Percentiles rank a stretch among this genome's conserved stretches.
phyloP scores from a whole-genome alignment of 2,113 vertebrate species.

The Xyliphius kryptos region DNA sequence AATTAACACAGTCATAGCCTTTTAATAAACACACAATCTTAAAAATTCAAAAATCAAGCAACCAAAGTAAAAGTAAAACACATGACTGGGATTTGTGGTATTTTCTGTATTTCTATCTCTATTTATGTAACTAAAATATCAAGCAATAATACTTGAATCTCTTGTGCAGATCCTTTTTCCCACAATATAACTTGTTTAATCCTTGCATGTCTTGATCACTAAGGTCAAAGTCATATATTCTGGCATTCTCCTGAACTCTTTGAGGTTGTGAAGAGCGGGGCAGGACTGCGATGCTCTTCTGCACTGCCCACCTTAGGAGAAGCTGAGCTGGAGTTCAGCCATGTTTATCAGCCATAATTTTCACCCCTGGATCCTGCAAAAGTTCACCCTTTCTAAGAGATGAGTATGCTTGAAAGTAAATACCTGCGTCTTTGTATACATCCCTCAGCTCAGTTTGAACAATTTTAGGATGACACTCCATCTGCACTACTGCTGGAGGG shows the following conservation, averaged over 20 bases:
- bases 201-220: conserved; percentile 34
- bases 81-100: no score
- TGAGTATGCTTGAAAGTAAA: conserved; percentile 61
- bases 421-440: conserved; percentile 39
- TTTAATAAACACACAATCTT: no score
- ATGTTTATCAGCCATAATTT: conserved; percentile 27
- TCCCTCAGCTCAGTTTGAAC: conserved; percentile 45
- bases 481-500: conserved; percentile 52
- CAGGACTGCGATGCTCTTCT: conserved; percentile 53
- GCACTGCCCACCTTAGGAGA: conserved; percentile 56
- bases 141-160: conserved; percentile 47
- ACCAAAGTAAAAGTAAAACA: no score
- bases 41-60: no score
- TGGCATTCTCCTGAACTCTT: conserved; percentile 47
- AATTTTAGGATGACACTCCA: conserved; percentile 55
- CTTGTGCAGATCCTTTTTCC: conserved; percentile 49
- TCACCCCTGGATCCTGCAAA: conserved; percentile 40
- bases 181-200: conserved; percentile 42
- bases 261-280: conserved; percentile 50
- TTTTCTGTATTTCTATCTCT: no score
- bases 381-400: conserved; percentile 56
- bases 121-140: no score
- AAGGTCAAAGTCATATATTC: conserved; percentile 53
- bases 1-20: no score
- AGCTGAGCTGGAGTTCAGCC: conserved; percentile 51